Evolutionary conservation across 35 echinoderm and acorn worm species (phyloP).

Genomic region (Eucidaris tribuloides): DNA sequence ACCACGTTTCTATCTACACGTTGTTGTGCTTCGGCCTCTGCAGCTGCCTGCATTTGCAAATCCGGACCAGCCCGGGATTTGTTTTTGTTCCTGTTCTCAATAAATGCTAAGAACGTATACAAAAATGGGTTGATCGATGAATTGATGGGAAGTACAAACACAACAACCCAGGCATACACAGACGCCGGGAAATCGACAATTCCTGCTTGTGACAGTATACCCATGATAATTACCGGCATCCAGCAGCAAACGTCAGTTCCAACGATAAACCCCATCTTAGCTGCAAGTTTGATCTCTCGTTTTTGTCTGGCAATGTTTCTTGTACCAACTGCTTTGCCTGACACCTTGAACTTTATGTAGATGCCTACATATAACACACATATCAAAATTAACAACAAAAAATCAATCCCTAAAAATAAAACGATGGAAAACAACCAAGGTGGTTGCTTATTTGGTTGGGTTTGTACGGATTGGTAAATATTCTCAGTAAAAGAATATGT

Average conservation of each 20-base stretch:
- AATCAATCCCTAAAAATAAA: conserved; percentile 58
- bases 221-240: conserved; percentile 79
- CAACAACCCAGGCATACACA: conserved; percentile 71
- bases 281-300: conserved; percentile 65
- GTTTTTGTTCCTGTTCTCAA: not conserved
- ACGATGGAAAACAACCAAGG: conserved; percentile 54
- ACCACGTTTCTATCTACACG: too few species aligned
- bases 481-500: not conserved
- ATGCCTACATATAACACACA: conserved; percentile 69
- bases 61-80: too few species aligned
- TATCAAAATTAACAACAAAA: conserved; percentile 35
- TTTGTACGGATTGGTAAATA: conserved; percentile 4
- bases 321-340: conserved; percentile 1
- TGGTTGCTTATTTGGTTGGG: not conserved
- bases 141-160: conserved; percentile 79
- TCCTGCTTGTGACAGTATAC: conserved; percentile 38
- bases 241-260: conserved; percentile 71
- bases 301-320: not conserved
- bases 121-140: conserved; percentile 73
- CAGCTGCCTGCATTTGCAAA: too few species aligned
- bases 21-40: too few species aligned
- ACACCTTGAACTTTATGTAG: conserved; percentile 36
- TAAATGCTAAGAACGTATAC: conserved; percentile 39
- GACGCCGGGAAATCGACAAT: conserved; percentile 20
- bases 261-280: conserved; percentile 76